Evolutionary conservation across 2,797 vertebrate species (phyloP), one percentile per base, ranked within the genome.

Genomic region (Cirrhinus molitorella): DNA sequence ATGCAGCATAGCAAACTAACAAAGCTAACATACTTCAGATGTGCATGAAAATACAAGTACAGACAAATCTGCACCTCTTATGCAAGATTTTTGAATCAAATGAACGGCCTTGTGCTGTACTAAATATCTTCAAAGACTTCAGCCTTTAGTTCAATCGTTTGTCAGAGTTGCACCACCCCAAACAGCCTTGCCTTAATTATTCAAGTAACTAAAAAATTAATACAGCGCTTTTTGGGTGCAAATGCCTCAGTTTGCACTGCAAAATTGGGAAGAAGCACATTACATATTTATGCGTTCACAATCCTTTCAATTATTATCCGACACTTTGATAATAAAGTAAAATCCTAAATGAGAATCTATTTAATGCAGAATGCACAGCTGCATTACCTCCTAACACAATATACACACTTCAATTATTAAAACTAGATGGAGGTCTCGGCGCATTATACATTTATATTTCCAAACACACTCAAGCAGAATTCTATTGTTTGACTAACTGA

Each of bases 131-230:
- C 88, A 91, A 87, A 91, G 90, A 91, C 89, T 89, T 83, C 71
- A 61, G 85, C 79, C 81, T 82, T 75, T 80, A 86, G 80, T 85
- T 87, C 16, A 13, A 87, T 90, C 91, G 91, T 94, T 94, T 93
- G 92, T 91, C 88, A 88, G 89, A 89, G 87, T 89, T 91, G 90
- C 79, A 84, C 89, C 57, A 85, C 90, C 91, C 92, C 90, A 93
- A 94, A 94, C 92, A 93, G 91, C 92, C 89, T 88, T 84, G 70
- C 49, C 91, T 94, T 91, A 94, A 94, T 94, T 93, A 94, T 95
- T 94, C 88, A 95, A 93, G 87, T 77, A 86, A 78, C 79, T 92
- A 67, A 92, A 92, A 93, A 90, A 94, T 92, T 92, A 82, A 93
- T 92, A 89, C 72, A 83, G 88, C 87, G 74, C 85, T 89, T 91